Base-by-base conservation (phyloP, 2,113 vertebrate genomes). In the Corydoras sp. region DNA sequence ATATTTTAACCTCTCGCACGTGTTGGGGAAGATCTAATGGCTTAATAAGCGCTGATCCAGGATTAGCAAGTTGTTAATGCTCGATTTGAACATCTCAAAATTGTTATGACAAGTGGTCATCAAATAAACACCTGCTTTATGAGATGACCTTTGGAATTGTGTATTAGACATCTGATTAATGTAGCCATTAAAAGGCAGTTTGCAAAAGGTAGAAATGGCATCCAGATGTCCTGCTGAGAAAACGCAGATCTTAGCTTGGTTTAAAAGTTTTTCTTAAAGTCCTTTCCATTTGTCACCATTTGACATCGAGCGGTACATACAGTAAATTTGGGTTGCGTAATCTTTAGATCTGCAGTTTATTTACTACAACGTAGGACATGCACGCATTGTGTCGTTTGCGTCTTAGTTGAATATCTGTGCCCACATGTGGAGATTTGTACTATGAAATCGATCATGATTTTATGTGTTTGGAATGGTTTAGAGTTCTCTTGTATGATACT, bases 111-210 rank as follows among this genome's bases (percentile, higher is more conserved):
- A 69, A 76, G 73, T 50, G 9, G 61, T 68, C 60, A 69, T 77
- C 76, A 75, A 77, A 78, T 80, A 77, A 81, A 80, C 72, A 73
- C 65, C 30, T 61, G 53, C 68, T 76, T 78, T 73, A 76, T 73
- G 51, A 14, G 63, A 48, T 69, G 58, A 76, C 71, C 74, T 67
- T 68, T 71, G 59, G 29, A 61, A 69, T 62, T 62, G 64, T 10
- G 13, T 68, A 64, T 65, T 54, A 18, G 66, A 66, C 66, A 73
- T 78, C 63, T 83, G 74, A 83, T 83, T 80, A 75, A 81, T 83
- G 76, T 50, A 55, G 69, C 71, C 73, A 76, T 83, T 81, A 76
- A 81, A 78, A 76, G 76, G 68, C 58, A 62, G 63, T 76, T 81
- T 69, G 65, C 54, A 24, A 65, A 43, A 74, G 73, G 61, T 71